Base-by-base conservation (phyloP, 2,888 invertebrate species). In the Sphaerophoria taeniata region DNA sequence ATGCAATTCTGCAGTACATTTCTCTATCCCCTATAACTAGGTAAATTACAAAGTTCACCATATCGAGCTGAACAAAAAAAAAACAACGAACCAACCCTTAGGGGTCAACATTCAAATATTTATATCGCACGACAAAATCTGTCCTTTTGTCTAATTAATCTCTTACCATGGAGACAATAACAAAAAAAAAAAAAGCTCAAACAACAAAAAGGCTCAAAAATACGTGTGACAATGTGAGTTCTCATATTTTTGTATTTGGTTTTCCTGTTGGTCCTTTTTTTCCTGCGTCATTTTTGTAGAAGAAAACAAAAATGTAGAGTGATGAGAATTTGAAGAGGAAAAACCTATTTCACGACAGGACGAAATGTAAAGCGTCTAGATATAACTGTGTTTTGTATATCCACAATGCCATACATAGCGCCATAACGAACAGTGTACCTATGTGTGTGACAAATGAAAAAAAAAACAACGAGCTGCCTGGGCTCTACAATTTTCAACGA, bases 121-220 rank as follows among this genome's bases (percentile, higher is more conserved):
- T 79, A 79, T 84, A 84, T 47, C 75, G 51, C 84, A 72, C 67
- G 69, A 76, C 72, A 72, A 84, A 75, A 84, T 72, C 73, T 76
- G 67, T 63, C 51, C 60, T 84, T 84, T 69, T 72, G 72, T 80
- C 80, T 84, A 84, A 84, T 80, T 84, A 84, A 84, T 84, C 80
- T 51, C 45, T 14, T 71, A 60, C 53, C 36, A 65, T 65, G 36
- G 6, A 65, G 47, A 65, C 12, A 47, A 65, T 47, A 63, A 47
- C 11, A 65, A 65, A 33, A 12, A 55, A 55, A n/a, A n/a, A 24
- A 14, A 39, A 39, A 39, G 24, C 16, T 16, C 72, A 73, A 51
- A 70, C 39, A 56, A 51, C 16, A 43, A 56, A 47, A 43, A 56
- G 24, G 39, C 24, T 55, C 47, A 31, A 34, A 14, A 65, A 78